These are phyloP conservation scores for Drosophila antonietae DNA, from an alignment of 2,888 invertebrate species.

Conservation along the genomic window DNA sequence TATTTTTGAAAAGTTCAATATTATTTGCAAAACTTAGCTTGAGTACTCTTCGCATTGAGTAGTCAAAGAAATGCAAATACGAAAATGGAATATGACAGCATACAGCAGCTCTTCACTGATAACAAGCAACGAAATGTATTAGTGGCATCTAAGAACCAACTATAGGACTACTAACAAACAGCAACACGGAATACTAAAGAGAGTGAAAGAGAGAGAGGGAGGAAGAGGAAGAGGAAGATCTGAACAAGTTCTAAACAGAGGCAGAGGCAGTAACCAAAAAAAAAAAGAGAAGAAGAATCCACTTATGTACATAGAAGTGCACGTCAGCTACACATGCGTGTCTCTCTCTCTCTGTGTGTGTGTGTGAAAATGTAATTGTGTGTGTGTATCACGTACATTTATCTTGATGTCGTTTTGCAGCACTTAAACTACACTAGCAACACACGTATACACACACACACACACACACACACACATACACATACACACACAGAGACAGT, in stretches of 20 bases:
- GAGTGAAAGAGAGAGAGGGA: not conserved
- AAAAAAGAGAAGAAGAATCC: conserved; percentile 69
- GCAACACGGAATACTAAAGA: not conserved
- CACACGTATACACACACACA: conserved; percentile 21
- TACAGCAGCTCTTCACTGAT: conserved; percentile 40
- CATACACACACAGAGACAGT: not conserved
- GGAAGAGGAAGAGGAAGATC: not conserved
- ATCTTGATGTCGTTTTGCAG: conserved; percentile 78
- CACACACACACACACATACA: conserved; percentile 17
- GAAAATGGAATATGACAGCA: conserved; percentile 62
- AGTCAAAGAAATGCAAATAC: conserved; percentile 59
- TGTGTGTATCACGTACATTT: conserved; percentile 75
- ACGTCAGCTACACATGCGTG: conserved; percentile 45
- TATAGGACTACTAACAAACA: conserved; percentile 11
- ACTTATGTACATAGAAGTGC: conserved; percentile 67
- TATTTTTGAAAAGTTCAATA: conserved; percentile 14
- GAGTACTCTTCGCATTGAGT: conserved; percentile 40
- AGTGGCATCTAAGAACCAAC: conserved; percentile 6
- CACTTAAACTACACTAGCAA: conserved; percentile 75
- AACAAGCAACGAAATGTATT: conserved; percentile 8
- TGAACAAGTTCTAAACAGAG: conserved; percentile 40
- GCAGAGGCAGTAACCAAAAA: conserved; percentile 48
- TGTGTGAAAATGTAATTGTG: not conserved
- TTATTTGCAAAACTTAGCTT: conserved; percentile 31
- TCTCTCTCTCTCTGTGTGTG: not conserved